Evolutionary conservation across 1,140 invertebrate species (phyloP), one percentile per base, ranked within the genome.

Genomic region (Saccostrea glomerata): DNA sequence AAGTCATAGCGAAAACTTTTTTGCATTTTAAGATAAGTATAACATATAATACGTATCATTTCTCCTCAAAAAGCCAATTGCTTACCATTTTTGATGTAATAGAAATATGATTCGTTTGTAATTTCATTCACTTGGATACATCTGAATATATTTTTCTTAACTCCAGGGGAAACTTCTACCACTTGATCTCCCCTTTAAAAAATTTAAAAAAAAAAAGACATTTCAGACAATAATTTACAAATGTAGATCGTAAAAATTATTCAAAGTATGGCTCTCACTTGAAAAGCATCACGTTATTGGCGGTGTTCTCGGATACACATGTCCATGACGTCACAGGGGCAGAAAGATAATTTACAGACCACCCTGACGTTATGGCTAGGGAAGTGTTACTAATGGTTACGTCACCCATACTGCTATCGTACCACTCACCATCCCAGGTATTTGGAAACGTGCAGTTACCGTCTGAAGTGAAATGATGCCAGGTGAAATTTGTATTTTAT

Each of bases 311-410:
- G 17, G 58, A n/a, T 30, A 83, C 77, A 54, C 86, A 87, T 20
- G 82, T 87, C 86, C 86, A 87, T 66, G 86, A 84, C 56, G 86
- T 63, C 25, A 87, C 86, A 15, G 77, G 55, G 13, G 20, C 56
- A 63, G 56, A 63, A 83, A 84, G 83, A 12, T 58, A 55, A 23
- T 83, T n/a, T 0, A 87, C 40, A 17, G 25, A 15, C 86, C 86
- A 87, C 2, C 86, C 86, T 30, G 84, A 85, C 25, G 54, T 63
- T 63, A 87, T 58, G 36, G 58, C 77, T 30, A 47, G n/a, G 6
- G 55, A 17, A 9, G 82, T 47, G 36, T 56, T 40, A 30, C 56
- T 83, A 9, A 83, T 83, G 23, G 77, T 70, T 13, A 83, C 25
- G 30, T 58, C 58, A 56, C 77, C 58, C 40, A 36, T 56, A 20